These are phyloP conservation scores for Chaetodon trifascialis DNA, from an alignment of 2,113 vertebrate genomes.

Conservation along the genomic window DNA sequence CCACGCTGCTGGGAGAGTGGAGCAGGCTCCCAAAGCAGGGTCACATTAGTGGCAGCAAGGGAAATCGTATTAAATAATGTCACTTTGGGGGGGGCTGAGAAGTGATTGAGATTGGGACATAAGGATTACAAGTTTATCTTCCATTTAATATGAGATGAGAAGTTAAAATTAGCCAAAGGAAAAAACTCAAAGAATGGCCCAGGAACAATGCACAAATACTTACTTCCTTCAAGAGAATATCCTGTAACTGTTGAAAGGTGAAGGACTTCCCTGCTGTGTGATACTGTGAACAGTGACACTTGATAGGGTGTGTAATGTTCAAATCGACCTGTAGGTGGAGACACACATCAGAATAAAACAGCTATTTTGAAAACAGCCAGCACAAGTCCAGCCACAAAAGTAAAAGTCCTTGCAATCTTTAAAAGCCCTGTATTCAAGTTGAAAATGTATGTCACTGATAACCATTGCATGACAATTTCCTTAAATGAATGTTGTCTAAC, in stretches of 20 bases:
- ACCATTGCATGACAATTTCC: neutral
- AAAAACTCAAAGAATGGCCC: neutral
- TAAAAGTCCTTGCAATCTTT: neutral
- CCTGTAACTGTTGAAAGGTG: slow-evolving; percentile 58
- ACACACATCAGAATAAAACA: slow-evolving; percentile 55
- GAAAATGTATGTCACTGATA: neutral
- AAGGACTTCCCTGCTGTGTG: neutral
- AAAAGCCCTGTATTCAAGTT: no score
- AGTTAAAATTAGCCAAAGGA: neutral
- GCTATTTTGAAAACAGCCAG: neutral
- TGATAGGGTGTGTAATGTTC: slow-evolving; percentile 73
- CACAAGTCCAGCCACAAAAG: neutral
- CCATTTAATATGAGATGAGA: neutral
- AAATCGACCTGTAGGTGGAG: slow-evolving; percentile 80
- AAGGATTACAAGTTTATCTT: neutral
- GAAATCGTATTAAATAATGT: slow-evolving; percentile 48
- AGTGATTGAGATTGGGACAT: neutral
- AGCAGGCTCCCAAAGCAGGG: slow-evolving; percentile 72
- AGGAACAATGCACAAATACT: slow-evolving; percentile 14
- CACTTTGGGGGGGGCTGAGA: slow-evolving; percentile 75
- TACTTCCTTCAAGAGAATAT: slow-evolving; percentile 77
- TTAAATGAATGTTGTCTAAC: neutral
- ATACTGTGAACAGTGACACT: slow-evolving; percentile 76
- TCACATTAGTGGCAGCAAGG: slow-evolving; percentile 51
- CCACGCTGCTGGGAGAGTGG: slow-evolving; percentile 57